Conservation (phyloP, 92 coral and sea anemone genomes). For the Heteractis magnifica region DNA sequence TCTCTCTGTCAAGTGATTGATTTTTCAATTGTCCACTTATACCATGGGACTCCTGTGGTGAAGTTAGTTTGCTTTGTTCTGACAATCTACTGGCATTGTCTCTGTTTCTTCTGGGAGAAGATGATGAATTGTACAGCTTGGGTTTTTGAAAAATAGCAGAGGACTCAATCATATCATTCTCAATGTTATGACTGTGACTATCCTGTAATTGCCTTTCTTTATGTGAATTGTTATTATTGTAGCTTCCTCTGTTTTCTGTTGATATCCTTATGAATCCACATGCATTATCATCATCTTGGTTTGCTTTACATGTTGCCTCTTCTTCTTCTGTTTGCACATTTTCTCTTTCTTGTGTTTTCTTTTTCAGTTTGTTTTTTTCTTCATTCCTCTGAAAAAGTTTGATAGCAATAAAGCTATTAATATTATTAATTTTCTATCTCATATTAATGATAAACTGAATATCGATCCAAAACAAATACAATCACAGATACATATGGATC, state of each 20-base stretch:
- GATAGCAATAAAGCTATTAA: neutral
- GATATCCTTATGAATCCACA: neutral
- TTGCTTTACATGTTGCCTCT: neutral
- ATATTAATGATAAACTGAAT: no score
- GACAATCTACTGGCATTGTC: neutral
- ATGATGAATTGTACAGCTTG: constrained; percentile 1
- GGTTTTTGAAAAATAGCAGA: constrained; percentile 21
- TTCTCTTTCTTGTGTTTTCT: neutral
- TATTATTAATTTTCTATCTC: no score
- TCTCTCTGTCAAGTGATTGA: constrained; percentile 5
- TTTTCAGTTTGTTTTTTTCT: neutral
- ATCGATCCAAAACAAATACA: no score
- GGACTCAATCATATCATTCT: neutral
- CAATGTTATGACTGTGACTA: neutral
- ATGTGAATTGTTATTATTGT: neutral
- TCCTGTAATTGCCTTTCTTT: neutral
- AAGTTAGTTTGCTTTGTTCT: neutral
- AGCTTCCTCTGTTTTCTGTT: neutral
- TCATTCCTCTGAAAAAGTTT: constrained; percentile 1
- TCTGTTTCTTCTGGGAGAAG: constrained; percentile 9
- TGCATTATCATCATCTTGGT: neutral
- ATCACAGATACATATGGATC: no score
- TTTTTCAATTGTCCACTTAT: neutral
- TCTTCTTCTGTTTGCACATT: neutral
- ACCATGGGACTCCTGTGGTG: neutral